These are phyloP conservation scores for Apteryx owenii DNA, from an alignment of 2,113 vertebrate genomes.

Conservation along the genomic window DNA sequence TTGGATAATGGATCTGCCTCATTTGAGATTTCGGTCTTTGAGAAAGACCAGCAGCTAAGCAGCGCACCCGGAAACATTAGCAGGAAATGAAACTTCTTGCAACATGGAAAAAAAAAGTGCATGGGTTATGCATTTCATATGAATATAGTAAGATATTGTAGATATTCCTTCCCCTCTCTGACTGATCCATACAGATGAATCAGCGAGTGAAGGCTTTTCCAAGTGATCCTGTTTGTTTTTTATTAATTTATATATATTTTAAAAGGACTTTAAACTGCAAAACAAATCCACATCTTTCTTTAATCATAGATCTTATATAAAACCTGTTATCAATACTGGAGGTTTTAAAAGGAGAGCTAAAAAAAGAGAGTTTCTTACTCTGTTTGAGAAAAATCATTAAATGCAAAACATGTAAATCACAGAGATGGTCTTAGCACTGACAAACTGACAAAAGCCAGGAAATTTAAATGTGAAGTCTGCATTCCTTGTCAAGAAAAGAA, in stretches of 20 bases:
- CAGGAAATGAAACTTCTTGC: conserved; percentile 19
- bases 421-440: not conserved
- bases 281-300: conserved; percentile 50
- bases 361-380: conserved; percentile 10
- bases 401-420: not conserved
- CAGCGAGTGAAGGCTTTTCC: not conserved
- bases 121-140: not conserved
- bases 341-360: conserved; percentile 31
- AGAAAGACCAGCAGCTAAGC: not conserved
- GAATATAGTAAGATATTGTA: not conserved
- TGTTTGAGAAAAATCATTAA: conserved; percentile 34
- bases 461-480: conserved; percentile 10
- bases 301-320: conserved; percentile 52
- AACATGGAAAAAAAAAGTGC: not conserved
- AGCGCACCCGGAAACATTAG: accelerated
- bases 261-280: conserved; percentile 39
- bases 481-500: not conserved
- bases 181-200: not conserved
- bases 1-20: not conserved
- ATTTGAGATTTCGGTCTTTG: not conserved
- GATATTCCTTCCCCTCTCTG: not conserved
- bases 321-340: conserved; percentile 23
- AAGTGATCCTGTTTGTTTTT: not conserved
- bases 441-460: not conserved
- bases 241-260: conserved; percentile 20